Conservation (phyloP, 2,113 vertebrate species). For the Origma solitaria region DNA sequence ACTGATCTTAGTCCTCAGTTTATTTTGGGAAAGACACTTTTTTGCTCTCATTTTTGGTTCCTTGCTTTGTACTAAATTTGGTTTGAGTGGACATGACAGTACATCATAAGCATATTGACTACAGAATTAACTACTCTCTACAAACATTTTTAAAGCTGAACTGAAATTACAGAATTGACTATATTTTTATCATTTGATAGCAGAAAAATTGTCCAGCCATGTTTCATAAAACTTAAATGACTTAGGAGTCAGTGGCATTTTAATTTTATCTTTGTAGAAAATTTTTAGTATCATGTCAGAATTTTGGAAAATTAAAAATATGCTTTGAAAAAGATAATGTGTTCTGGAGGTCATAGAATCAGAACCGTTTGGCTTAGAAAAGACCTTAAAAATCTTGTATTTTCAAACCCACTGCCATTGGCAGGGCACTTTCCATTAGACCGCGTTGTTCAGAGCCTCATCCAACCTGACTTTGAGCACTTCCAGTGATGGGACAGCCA, state of each 20-base stretch:
- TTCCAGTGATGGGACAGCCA: background rate
- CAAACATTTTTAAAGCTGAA: background rate
- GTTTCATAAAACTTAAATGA: background rate
- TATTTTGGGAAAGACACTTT: background rate
- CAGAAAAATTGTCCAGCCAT: background rate
- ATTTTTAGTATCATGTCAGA: background rate
- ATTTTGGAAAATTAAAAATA: background rate
- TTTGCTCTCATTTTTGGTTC: background rate
- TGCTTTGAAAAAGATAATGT: background rate
- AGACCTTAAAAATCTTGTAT: background rate
- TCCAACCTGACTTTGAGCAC: background rate
- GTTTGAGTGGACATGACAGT: background rate
- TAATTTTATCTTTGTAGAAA: background rate
- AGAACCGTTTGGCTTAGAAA: background rate
- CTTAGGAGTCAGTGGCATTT: background rate
- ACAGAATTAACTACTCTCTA: background rate
- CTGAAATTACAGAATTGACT: background rate
- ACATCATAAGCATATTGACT: background rate
- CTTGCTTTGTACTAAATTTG: background rate
- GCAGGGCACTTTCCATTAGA: background rate
- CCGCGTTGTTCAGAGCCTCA: background rate
- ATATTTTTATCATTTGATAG: background rate
- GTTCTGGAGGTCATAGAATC: background rate
- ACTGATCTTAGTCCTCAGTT: background rate
- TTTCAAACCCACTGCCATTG: background rate